These are phyloP conservation scores for human (Homo sapiens) DNA, from an alignment of 2,113 vertebrate species.

Conservation along the genomic window DNA sequence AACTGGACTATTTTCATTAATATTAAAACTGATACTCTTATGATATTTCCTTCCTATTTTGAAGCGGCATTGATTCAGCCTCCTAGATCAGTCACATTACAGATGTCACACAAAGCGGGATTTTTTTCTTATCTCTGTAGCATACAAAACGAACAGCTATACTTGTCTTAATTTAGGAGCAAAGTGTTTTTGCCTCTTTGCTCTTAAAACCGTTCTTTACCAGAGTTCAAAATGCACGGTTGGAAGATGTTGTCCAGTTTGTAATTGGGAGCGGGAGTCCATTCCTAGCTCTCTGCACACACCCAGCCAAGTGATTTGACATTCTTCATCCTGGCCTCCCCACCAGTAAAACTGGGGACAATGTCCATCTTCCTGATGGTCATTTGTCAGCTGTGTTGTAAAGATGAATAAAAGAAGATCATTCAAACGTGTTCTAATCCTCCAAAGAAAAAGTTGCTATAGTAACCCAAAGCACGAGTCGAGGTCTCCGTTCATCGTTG, in stretches of 20 bases:
- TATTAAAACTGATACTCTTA: conserved; percentile 32
- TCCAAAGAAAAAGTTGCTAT: neutral
- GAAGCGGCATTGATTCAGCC: neutral
- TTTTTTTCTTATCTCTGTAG: conserved; percentile 26
- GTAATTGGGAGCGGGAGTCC: neutral
- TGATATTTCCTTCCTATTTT: conserved; percentile 23
- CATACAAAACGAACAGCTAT: conserved; percentile 11
- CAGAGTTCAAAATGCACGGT: neutral
- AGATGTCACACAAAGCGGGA: conserved; percentile 23
- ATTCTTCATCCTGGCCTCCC: neutral
- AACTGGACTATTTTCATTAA: conserved; percentile 58
- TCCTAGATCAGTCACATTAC: conserved; percentile 52
- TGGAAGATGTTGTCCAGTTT: neutral
- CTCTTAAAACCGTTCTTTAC: conserved; percentile 56
- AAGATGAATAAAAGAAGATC: conserved; percentile 2
- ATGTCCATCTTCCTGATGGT: neutral
- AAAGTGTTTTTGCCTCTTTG: conserved; percentile 40
- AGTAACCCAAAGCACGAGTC: neutral
- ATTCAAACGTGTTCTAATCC: neutral
- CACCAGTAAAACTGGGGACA: neutral
- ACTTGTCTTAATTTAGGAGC: conserved; percentile 65
- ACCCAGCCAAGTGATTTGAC: neutral
- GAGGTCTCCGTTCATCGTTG: neutral
- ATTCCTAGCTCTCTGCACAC: neutral
- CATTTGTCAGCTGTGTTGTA: neutral